Evolutionary conservation across 2,797 vertebrate species (phyloP).

Genomic region (Lophotriccus pileatus): DNA sequence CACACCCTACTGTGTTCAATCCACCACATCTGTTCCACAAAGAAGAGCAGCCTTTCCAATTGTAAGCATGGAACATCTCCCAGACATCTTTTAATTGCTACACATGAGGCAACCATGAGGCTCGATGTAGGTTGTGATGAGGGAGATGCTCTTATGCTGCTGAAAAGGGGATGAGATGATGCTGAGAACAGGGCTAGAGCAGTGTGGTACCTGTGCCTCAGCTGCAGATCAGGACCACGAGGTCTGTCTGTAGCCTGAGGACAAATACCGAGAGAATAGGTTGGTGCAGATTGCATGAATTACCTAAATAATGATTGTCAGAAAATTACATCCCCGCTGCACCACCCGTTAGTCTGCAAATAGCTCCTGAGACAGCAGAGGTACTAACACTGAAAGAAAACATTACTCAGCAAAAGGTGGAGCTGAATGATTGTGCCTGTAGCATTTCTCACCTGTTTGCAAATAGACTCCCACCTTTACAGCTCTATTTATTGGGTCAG

Average conservation of each 20-base stretch:
- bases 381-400: background rate
- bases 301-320: background rate
- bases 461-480: background rate
- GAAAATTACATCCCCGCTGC: background rate
- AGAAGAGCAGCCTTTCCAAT: background rate
- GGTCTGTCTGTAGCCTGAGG: background rate
- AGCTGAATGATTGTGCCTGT: background rate
- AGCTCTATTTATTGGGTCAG: background rate
- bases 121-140: background rate
- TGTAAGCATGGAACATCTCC: background rate
- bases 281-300: conserved; percentile 20
- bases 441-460: background rate
- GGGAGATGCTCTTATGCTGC: background rate
- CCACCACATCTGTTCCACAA: background rate
- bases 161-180: background rate
- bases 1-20: background rate
- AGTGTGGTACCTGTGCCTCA: background rate
- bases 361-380: background rate
- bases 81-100: background rate
- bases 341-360: background rate
- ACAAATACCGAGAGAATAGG: background rate
- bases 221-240: background rate
- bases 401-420: background rate
- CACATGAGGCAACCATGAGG: background rate
- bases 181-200: background rate